Evolutionary conservation across 2,888 invertebrate species (phyloP).

Genomic region (Molorchus minor): DNA sequence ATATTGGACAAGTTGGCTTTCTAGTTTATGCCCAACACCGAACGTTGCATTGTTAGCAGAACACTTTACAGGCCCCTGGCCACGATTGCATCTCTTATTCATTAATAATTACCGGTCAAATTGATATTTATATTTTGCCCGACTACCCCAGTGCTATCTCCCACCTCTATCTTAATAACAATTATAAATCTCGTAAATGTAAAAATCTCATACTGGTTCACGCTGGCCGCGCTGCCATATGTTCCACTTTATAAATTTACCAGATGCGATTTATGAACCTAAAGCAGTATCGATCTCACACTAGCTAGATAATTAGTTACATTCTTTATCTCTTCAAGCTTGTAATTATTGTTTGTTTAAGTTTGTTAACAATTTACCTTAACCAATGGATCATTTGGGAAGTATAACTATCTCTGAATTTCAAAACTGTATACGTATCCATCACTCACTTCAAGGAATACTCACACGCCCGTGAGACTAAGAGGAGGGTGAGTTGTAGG

Average conservation of each 20-base stretch:
- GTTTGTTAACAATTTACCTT: too few relatives aligned
- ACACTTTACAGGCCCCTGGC: constrained; percentile 58
- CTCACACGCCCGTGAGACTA: too few relatives aligned
- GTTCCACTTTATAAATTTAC: constrained; percentile 27
- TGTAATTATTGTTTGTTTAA: too few relatives aligned
- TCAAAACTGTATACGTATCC: too few relatives aligned
- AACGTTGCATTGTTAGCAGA: constrained; percentile 55
- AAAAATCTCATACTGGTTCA: constrained; percentile 29
- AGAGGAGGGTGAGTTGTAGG: too few relatives aligned
- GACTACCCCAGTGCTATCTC: constrained; percentile 47
- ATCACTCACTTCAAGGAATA: too few relatives aligned
- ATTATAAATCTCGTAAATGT: constrained; percentile 52
- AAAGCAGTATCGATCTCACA: too few relatives aligned
- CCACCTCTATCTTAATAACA: constrained; percentile 53
- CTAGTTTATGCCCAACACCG: constrained; percentile 56
- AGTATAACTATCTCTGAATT: too few relatives aligned
- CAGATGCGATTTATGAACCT: constrained; percentile 3
- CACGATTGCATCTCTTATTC: constrained; percentile 56
- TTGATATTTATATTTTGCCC: constrained; percentile 57
- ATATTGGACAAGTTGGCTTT: constrained; percentile 59
- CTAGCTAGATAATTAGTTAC: too few relatives aligned
- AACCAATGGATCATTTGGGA: too few relatives aligned
- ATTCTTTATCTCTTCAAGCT: too few relatives aligned
- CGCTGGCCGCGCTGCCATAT: constrained; percentile 23
- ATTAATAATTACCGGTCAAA: constrained; percentile 56